Base-by-base conservation (phyloP, 2,888 invertebrate species). In the Onchidella celtica region DNA sequence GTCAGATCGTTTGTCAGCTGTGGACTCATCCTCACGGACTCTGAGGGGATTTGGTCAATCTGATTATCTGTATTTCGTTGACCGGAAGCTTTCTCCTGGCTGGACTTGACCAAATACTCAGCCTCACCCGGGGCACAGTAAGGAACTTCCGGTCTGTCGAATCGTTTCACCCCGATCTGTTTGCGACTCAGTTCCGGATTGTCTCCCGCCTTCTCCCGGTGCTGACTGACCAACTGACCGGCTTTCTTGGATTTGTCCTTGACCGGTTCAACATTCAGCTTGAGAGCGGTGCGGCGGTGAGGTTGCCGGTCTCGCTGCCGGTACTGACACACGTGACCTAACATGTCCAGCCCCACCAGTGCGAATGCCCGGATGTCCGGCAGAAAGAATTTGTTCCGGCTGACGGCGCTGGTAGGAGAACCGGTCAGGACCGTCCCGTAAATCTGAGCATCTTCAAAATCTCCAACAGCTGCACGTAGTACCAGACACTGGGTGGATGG, bases 301-400 rank as follows among this genome's bases (percentile, higher is more conserved):
- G 76, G 85, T 81, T 59, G 86, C 82, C 55, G 85, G 76, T 69
- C 84, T 61, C 83, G 86, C 85, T 74, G 85, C 72, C 79, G 85
- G 78, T 87, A 86, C 75, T 89, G 87, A 78, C 90, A 90, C 78
- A 88, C 88, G 83, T 85, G 86, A 24, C 87, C 84, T 34, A 90
- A 85, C 57, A 90, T 86, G 74, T 90, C 89, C 70, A 90, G 75
- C 0, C 89, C 88, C 17, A 90, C 86, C 9, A 90, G 84, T 21
- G 90, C 90, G 83, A 89, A 90, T 24, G 90, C 88, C 17, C 90
- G 84, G 75, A 90, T 89, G 82, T 90, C 90, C 0, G 90, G 90
- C 3, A 89, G 84, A 78, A 90, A 89, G 82, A 90, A 90, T 59
- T 88, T 87, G 36, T 89, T 84, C 73, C 89, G 88, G 83, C 86